phyloP scores from a whole-genome alignment of 2,113 vertebrate species.

The Tupaia chinensis region DNA sequence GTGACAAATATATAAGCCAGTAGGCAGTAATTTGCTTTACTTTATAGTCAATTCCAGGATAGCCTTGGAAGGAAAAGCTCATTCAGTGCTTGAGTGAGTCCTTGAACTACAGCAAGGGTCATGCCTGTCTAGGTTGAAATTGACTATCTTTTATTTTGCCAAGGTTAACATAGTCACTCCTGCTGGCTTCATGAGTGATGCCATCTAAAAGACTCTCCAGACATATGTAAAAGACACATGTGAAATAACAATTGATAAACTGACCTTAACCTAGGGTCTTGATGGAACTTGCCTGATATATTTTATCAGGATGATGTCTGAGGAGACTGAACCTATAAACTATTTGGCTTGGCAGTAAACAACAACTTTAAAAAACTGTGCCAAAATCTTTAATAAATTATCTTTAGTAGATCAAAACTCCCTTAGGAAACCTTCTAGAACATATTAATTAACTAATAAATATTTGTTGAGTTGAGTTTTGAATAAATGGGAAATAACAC shows the following conservation, averaged over 20 bases:
- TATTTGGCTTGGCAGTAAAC: background rate
- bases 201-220: background rate
- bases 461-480: conserved; percentile 44
- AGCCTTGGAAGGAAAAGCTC: background rate
- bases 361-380: background rate
- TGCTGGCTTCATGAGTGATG: background rate
- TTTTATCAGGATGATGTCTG: background rate
- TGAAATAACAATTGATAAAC: background rate
- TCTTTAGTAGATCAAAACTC: background rate
- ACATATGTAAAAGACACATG: fast-evolving
- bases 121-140: background rate
- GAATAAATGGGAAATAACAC: background rate
- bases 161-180: background rate
- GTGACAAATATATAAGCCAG: background rate
- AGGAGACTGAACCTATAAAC: background rate
- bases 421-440: background rate
- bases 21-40: background rate
- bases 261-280: background rate
- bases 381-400: background rate
- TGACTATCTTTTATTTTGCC: background rate
- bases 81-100: background rate
- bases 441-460: background rate
- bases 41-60: background rate
- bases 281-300: background rate
- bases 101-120: background rate